These are phyloP conservation scores for Crocodylus rhombifer DNA, from an alignment of 2,797 vertebrate species.

Conservation along the genomic window DNA sequence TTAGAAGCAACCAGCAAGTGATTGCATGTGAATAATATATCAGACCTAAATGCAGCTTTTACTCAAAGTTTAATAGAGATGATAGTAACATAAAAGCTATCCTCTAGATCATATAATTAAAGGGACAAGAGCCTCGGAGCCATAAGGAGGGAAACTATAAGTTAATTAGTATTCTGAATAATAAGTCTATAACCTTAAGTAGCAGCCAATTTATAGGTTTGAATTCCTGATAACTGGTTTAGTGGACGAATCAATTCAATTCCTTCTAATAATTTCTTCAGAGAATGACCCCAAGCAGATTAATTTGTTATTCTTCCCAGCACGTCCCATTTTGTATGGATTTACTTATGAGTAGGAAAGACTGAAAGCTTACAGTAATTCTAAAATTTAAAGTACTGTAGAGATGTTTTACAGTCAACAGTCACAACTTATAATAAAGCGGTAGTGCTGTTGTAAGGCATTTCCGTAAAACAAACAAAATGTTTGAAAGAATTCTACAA, in stretches of 20 bases:
- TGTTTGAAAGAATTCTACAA: not conserved
- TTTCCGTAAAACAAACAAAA: not conserved
- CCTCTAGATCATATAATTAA: slow-evolving; percentile 55
- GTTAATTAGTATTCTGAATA: slow-evolving; percentile 36
- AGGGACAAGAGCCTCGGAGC: slow-evolving; percentile 42
- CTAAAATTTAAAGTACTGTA: slow-evolving; percentile 14
- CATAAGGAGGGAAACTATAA: not conserved
- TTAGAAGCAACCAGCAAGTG: slow-evolving; percentile 3
- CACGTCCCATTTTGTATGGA: slow-evolving; percentile 61
- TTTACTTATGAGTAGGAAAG: slow-evolving; percentile 66
- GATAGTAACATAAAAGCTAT: slow-evolving; percentile 44
- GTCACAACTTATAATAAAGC: slow-evolving; percentile 36
- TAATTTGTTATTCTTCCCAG: slow-evolving; percentile 75
- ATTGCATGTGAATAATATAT: slow-evolving; percentile 53
- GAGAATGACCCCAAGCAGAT: slow-evolving; percentile 48
- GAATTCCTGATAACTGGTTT: slow-evolving; percentile 42
- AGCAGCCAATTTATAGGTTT: slow-evolving; percentile 42
- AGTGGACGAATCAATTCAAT: slow-evolving; percentile 36
- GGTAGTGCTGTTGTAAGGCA: not conserved
- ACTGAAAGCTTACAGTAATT: slow-evolving; percentile 80
- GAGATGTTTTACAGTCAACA: slow-evolving; percentile 74
- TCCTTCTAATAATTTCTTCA: slow-evolving; percentile 54
- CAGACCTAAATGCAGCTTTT: slow-evolving; percentile 50
- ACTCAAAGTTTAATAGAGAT: slow-evolving; percentile 39
- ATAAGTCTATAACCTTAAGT: slow-evolving; percentile 49